Percentiles rank a stretch among this genome's conserved stretches.
Evolutionary conservation across 1,140 invertebrate genomes (phyloP).

Genomic region (Gryllus bimaculatus): DNA sequence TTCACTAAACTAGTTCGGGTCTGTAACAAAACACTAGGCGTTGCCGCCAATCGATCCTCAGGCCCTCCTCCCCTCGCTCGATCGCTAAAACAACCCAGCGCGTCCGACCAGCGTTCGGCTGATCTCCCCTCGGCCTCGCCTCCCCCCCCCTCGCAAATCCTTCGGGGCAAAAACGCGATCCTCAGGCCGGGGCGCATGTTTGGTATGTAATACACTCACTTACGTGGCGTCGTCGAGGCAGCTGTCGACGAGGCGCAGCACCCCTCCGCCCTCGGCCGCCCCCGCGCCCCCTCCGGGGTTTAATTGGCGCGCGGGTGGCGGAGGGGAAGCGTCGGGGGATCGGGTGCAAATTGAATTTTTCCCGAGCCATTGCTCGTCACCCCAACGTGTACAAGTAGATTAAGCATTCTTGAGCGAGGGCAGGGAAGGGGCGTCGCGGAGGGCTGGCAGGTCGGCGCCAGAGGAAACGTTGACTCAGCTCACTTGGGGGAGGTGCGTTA

Average conservation of each 20-base stretch:
- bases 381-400: not conserved
- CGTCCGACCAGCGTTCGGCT: too few relatives aligned
- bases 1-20: too few relatives aligned
- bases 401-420: not conserved
- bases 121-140: too few relatives aligned
- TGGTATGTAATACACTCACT: not conserved
- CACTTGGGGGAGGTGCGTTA: too few relatives aligned
- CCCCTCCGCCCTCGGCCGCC: not conserved
- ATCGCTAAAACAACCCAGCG: too few relatives aligned
- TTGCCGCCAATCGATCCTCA: too few relatives aligned
- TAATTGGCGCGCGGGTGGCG: not conserved
- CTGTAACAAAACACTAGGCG: too few relatives aligned
- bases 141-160: too few relatives aligned
- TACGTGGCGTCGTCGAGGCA: not conserved
- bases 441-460: too few relatives aligned
- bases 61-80: too few relatives aligned
- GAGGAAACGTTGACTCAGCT: too few relatives aligned
- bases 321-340: not conserved
- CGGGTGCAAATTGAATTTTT: not conserved
- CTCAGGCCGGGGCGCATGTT: not conserved
- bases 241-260: not conserved
- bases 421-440: not conserved
- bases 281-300: not conserved
- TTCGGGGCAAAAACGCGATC: too few relatives aligned
- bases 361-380: not conserved